Conservation (phyloP, 2,797 vertebrate species). For the Gymnoscopelus microlampas region DNA sequence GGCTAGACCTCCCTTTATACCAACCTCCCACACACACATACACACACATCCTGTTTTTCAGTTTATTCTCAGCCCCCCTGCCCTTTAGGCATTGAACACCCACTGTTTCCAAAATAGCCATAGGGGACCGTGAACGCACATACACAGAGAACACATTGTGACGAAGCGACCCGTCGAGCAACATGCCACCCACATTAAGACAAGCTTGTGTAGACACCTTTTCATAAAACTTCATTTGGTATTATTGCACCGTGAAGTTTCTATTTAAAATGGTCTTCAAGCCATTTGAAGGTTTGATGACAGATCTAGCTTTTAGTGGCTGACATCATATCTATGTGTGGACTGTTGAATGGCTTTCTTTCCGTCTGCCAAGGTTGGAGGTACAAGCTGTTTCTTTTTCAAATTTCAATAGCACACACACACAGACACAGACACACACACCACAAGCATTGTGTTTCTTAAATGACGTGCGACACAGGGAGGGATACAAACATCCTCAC, state of each 20-base stretch:
- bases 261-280: background rate
- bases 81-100: conserved; percentile 47
- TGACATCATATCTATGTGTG: background rate
- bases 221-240: conserved; percentile 23
- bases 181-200: conserved; percentile 53
- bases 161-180: conserved; percentile 56
- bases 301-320: background rate
- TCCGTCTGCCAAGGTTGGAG: background rate
- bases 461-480: background rate
- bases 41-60: conserved; percentile 51
- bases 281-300: background rate
- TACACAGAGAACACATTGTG: conserved; percentile 66
- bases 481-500: background rate
- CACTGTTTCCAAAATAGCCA: conserved; percentile 53
- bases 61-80: conserved; percentile 58
- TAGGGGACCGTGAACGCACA: conserved; percentile 60
- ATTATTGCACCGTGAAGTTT: conserved; percentile 1
- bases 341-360: background rate
- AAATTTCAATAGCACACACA: conserved; percentile 4
- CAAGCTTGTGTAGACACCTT: conserved; percentile 46
- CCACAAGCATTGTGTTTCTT: background rate
- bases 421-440: background rate
- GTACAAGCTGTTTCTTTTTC: background rate
- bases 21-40: conserved; percentile 42
- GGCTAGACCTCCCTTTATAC: conserved; percentile 42